Conservation (phyloP, 2,797 vertebrate genomes). For the Onychomys leucogaster region DNA sequence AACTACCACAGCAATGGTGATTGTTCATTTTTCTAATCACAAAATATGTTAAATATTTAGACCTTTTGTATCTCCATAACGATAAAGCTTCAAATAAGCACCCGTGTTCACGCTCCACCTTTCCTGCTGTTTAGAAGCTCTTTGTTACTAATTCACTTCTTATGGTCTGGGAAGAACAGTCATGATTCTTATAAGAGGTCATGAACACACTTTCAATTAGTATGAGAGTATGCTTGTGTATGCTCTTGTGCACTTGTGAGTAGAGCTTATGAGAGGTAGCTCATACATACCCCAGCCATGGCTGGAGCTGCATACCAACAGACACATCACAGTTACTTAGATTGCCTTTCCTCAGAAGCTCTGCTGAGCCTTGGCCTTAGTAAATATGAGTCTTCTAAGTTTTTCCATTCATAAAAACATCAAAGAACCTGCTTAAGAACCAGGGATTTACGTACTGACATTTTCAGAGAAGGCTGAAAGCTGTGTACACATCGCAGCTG, state of each 20-base stretch:
- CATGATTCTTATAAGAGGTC: not conserved
- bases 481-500: not conserved
- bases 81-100: not conserved
- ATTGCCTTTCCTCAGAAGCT: not conserved
- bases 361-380: not conserved
- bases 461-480: conserved; percentile 25
- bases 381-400: not conserved
- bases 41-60: not conserved
- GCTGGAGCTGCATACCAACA: fast-evolving
- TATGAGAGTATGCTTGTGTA: not conserved
- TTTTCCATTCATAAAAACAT: not conserved
- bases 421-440: not conserved
- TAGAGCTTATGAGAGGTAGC: not conserved
- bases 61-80: not conserved
- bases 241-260: not conserved
- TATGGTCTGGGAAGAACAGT: conserved; percentile 15
- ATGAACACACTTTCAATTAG: not conserved
- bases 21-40: not conserved
- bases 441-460: not conserved
- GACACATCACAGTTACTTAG: not conserved
- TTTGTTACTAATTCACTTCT: not conserved
- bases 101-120: not conserved
- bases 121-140: not conserved
- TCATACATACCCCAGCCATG: not conserved
- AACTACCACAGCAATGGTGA: not conserved